A percentile compares a stretch with the other conserved stretches of the same genome.
phyloP scores from a whole-genome alignment of 2,113 vertebrate species.

The Periophthalmus modestus region DNA sequence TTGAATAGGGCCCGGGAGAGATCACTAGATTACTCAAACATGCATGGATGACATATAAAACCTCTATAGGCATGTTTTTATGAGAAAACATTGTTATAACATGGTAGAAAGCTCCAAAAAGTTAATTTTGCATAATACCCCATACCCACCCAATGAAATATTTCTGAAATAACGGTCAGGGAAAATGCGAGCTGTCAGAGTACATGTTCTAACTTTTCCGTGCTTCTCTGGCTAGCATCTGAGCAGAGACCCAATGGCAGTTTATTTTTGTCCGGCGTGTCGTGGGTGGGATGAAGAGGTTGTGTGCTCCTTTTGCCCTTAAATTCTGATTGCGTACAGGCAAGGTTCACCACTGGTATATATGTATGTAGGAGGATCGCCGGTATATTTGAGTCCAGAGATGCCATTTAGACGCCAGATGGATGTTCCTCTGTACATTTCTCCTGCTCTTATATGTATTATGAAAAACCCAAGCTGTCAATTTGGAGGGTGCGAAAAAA shows the following conservation, averaged over 20 bases:
- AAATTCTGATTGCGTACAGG: constrained; percentile 8
- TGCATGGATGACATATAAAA: no score
- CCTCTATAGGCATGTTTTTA: no score
- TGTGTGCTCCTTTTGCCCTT: constrained; percentile 23
- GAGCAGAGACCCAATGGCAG: constrained; percentile 18
- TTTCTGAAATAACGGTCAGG: background rate
- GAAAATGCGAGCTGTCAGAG: constrained; percentile 4
- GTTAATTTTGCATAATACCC: no score
- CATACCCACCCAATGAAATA: background rate
- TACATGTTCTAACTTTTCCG: constrained; percentile 15
- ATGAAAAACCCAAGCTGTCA: constrained; percentile 9
- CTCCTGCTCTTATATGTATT: background rate
- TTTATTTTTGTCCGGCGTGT: constrained; percentile 44
- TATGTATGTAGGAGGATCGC: background rate
- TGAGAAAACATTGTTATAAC: no score
- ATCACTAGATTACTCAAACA: no score
- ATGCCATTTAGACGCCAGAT: background rate
- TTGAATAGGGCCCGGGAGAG: no score
- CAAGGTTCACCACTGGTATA: background rate
- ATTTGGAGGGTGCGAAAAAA: background rate
- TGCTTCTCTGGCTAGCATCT: constrained; percentile 34
- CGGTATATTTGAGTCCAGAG: background rate
- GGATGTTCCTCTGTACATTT: background rate
- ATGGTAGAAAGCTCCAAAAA: no score
- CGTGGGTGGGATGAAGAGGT: constrained; percentile 40